Evolutionary conservation across 2,113 vertebrate species (phyloP).

Genomic region (Stomatorhinus ivindoensis): DNA sequence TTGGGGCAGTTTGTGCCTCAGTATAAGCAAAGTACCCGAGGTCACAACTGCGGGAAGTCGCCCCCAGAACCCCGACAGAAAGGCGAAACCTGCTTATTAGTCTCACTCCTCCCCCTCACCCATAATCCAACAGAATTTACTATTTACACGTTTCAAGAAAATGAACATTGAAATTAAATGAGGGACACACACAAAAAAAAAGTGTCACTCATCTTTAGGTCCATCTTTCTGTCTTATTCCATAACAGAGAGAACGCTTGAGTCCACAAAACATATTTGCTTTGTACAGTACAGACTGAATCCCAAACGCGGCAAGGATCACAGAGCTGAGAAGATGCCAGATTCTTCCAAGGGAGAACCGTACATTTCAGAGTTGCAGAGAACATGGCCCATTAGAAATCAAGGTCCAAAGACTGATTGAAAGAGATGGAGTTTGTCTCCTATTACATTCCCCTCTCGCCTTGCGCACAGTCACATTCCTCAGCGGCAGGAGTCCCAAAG

Average conservation of each 20-base stretch:
- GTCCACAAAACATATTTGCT: not conserved
- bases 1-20: not conserved
- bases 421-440: not conserved
- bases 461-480: not conserved
- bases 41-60: not conserved
- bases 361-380: not conserved
- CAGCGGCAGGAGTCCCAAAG: not conserved
- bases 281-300: not conserved
- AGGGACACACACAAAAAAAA: not conserved
- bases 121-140: slow-evolving; percentile 9
- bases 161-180: slow-evolving; percentile 20
- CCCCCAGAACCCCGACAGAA: not conserved
- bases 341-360: not conserved
- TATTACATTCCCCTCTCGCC: not conserved
- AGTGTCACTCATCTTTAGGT: not conserved
- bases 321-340: not conserved
- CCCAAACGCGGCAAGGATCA: not conserved
- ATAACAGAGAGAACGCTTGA: not conserved
- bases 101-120: not conserved
- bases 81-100: slow-evolving; percentile 1
- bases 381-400: not conserved
- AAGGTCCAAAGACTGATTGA: not conserved
- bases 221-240: not conserved
- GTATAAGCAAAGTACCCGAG: not conserved
- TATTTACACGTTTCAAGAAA: slow-evolving; percentile 35